Base-by-base conservation (phyloP, 2,888 invertebrate genomes). In the Brenthis daphne region DNA sequence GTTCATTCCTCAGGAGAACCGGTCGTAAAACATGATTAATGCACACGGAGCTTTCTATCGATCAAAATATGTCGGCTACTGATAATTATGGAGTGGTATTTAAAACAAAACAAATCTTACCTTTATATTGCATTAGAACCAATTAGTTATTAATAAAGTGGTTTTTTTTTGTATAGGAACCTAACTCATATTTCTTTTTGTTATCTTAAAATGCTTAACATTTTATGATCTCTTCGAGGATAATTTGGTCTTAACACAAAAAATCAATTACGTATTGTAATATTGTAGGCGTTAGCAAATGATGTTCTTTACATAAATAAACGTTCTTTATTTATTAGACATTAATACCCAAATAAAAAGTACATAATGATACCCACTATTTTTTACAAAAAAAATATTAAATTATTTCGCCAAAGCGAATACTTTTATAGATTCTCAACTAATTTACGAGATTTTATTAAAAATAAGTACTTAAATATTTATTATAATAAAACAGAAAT, bases 21-120 rank as follows among this genome's bases (percentile, higher is more conserved):
- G 86, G 88, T 90, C 89, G 88, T 85, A 88, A 88, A 85, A 85
- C 82, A 83, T 89, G 89, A 90, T 90, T 89, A 88, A 90, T 89
- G 85, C 78, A 82, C 79, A 77, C 79, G 74, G 79, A 80, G 81
- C 85, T 88, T 88, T 87, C 87, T 87, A 88, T 87, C 87, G 82
- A 87, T 87, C 88, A 88, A 83, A 84, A 63, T 63, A 63, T 86
- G 87, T 85, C 87, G 85, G 90, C 89, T 90, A 89, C 89, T 82
- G 90, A 88, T 90, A 88, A 89, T 90, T 88, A 86, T 68, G 69
- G 60, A 51, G 60, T 68, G 48, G 70, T 65, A 69, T 72, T 67
- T 65, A 68, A 73, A 73, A 67, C 65, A 69, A 74, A 69, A 70
- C 70, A 63, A 72, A 48, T 47, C 56, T 63, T 58, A 37, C 60